phyloP scores from a whole-genome alignment of 2,888 invertebrate genomes.

The Drosophila niveifrons region DNA sequence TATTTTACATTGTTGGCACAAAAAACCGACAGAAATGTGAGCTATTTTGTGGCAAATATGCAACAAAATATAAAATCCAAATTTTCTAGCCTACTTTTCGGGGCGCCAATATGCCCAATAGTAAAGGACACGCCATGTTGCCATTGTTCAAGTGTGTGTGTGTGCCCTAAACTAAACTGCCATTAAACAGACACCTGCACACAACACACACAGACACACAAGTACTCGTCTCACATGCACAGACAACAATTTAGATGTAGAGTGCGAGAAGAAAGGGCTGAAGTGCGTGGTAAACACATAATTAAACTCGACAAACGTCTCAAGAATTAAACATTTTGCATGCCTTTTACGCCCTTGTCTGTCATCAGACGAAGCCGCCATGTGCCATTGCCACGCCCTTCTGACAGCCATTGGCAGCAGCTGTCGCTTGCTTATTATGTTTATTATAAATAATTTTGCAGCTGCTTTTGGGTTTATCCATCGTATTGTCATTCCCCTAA shows the following conservation, averaged over 20 bases:
- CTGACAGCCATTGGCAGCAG: conserved; percentile 70
- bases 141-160: neutral
- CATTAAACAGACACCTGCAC: conserved; percentile 39
- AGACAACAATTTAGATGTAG: neutral
- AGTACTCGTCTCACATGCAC: neutral
- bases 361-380: conserved; percentile 58
- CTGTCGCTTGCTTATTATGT: conserved; percentile 71
- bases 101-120: conserved; percentile 1
- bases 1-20: conserved; percentile 65
- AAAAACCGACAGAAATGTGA: conserved; percentile 54
- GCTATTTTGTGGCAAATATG: conserved; percentile 73
- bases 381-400: conserved; percentile 31
- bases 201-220: conserved; percentile 26
- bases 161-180: conserved; percentile 24
- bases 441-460: conserved; percentile 79
- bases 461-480: conserved; percentile 48
- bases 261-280: conserved; percentile 1
- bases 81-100: conserved; percentile 61
- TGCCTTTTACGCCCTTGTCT: conserved; percentile 58
- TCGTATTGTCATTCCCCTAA: conserved; percentile 19
- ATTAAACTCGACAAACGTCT: conserved; percentile 74
- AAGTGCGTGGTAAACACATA: conserved; percentile 72
- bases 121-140: neutral
- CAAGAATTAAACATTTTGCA: conserved; percentile 70
- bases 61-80: conserved; percentile 52